These are phyloP conservation scores for Stichopus horrens DNA, from an alignment of 53 echinoderm and acorn worm species.

Conservation along the genomic window DNA sequence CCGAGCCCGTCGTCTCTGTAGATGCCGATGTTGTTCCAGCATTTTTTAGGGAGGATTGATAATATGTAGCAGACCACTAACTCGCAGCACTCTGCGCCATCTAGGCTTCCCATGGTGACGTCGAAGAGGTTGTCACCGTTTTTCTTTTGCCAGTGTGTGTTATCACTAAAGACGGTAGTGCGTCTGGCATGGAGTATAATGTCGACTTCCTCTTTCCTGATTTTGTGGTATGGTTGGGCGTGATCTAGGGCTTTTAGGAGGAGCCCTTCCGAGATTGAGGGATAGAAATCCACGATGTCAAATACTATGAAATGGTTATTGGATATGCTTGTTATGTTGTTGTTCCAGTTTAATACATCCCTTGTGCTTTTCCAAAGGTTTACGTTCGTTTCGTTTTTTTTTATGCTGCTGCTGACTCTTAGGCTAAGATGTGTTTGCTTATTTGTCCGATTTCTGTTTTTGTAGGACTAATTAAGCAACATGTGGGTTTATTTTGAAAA, in stretches of 20 bases:
- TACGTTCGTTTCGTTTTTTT: slow-evolving; percentile 13
- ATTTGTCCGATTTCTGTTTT: slow-evolving; percentile 41
- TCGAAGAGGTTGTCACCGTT: not conserved
- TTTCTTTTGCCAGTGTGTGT: not conserved
- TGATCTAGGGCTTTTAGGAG: slow-evolving; percentile 13
- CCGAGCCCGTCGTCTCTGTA: not conserved
- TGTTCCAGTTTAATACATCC: slow-evolving; percentile 26
- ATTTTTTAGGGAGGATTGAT: not conserved
- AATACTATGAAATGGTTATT: not conserved
- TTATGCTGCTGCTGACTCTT: slow-evolving; percentile 5
- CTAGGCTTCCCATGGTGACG: not conserved
- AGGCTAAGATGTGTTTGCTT: slow-evolving; percentile 21
- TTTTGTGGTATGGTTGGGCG: slow-evolving; percentile 9
- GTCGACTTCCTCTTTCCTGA: not conserved
- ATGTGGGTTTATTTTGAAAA: slow-evolving; percentile 10
- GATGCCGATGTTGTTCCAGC: not conserved
- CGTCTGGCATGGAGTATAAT: not conserved
- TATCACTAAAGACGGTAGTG: not conserved
- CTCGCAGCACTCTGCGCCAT: not conserved
- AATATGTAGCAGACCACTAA: not conserved
- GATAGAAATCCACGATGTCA: slow-evolving; percentile 1
- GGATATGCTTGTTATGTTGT: not conserved
- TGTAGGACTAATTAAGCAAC: slow-evolving; percentile 17
- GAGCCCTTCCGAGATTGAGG: not conserved
- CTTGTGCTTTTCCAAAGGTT: slow-evolving; percentile 24